A percentile compares a stretch with the other conserved stretches of the same genome.
Conservation (phyloP, 2,797 vertebrate species). For the Sitta carolinensis region DNA sequence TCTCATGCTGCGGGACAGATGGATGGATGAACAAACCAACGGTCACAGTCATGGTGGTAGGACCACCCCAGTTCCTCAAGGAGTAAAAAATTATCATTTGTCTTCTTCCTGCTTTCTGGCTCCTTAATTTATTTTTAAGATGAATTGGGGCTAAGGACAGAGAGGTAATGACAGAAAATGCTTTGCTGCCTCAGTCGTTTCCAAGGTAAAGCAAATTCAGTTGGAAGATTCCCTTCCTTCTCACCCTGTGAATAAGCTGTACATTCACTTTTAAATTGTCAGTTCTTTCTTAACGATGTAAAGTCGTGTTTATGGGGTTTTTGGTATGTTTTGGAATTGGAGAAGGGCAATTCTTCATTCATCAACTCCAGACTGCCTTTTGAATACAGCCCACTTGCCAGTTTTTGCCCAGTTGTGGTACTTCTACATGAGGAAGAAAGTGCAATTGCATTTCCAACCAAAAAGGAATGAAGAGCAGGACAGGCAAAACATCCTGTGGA, state of each 20-base stretch:
- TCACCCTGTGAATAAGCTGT: conserved; percentile 68
- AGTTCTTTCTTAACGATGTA: conserved; percentile 73
- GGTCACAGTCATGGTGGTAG: conserved; percentile 54
- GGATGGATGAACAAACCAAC: conserved; percentile 64
- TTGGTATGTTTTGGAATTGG: conserved; percentile 74
- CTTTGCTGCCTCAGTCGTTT: conserved; percentile 65
- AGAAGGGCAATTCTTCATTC: conserved; percentile 68
- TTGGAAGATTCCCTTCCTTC: conserved; percentile 67
- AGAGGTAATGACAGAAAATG: conserved; percentile 70
- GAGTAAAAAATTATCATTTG: conserved; percentile 74
- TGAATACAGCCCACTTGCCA: conserved; percentile 12
- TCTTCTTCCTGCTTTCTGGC: conserved; percentile 80
- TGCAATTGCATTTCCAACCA: conserved; percentile 32
- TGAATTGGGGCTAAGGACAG: conserved; percentile 68
- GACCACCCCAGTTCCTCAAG: conserved; percentile 62
- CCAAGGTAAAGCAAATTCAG: conserved; percentile 69
- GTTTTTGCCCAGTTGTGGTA: neutral
- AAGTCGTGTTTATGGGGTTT: conserved; percentile 48
- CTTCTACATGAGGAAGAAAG: conserved; percentile 53
- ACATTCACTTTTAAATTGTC: conserved; percentile 74
- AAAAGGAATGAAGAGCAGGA: conserved; percentile 3
- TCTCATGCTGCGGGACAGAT: conserved; percentile 68
- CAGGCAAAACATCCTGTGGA: conserved; percentile 1
- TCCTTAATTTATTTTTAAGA: conserved; percentile 80
- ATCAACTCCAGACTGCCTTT: conserved; percentile 64